A percentile compares a stretch with the other conserved stretches of the same genome.
Evolutionary conservation across 2,888 invertebrate species (phyloP).

Genomic region (Hypena proboscidalis): DNA sequence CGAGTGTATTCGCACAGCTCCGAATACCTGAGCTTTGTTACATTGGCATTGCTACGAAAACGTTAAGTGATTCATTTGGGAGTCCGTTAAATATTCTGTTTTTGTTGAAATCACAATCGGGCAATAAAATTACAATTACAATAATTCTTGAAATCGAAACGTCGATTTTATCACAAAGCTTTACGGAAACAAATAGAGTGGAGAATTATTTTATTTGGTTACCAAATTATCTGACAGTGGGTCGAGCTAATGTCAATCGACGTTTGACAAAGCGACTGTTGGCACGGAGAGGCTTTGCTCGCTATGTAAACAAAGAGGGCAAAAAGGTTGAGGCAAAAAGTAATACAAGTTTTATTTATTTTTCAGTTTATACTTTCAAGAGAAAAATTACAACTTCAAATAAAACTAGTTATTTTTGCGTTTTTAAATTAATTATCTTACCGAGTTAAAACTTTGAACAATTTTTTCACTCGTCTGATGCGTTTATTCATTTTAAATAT

Average conservation of each 20-base stretch:
- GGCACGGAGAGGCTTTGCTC: conserved; percentile 81
- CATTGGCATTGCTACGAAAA: background rate
- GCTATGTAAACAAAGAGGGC: conserved; percentile 75
- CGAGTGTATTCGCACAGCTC: background rate
- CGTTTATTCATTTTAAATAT: background rate
- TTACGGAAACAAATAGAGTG: conserved; percentile 55
- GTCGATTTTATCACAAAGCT: conserved; percentile 41
- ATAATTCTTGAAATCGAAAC: conserved; percentile 16
- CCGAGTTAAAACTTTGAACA: conserved; percentile 13
- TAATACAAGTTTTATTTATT: conserved; percentile 69
- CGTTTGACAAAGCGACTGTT: conserved; percentile 82
- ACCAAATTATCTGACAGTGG: conserved; percentile 77
- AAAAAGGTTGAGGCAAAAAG: conserved; percentile 69
- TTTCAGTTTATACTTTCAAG: conserved; percentile 57
- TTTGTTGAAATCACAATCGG: background rate
- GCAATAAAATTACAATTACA: conserved; percentile 1
- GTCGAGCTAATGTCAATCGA: conserved; percentile 78
- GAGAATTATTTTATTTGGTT: conserved; percentile 73
- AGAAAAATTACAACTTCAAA: conserved; percentile 50
- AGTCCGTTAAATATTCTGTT: conserved; percentile 1
- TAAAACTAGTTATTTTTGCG: conserved; percentile 27
- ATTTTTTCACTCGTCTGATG: background rate
- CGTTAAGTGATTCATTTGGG: conserved; percentile 1
- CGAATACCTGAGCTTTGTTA: background rate
- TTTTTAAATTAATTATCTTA: conserved; percentile 25